Percentiles rank a stretch among this genome's conserved stretches.
Conservation (phyloP, 2,888 invertebrate genomes). For the Apodemia zela region DNA sequence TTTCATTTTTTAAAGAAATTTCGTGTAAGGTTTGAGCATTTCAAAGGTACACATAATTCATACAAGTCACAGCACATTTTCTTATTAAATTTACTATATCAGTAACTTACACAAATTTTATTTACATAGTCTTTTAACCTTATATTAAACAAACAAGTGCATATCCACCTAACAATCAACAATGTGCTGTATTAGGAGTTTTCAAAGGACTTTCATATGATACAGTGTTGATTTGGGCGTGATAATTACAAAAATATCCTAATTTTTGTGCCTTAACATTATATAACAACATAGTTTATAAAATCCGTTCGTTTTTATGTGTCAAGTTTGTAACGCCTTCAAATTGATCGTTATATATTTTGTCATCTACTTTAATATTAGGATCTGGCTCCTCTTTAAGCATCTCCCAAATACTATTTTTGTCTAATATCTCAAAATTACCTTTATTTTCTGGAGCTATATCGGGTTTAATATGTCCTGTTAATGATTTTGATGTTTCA, state of each 20-base stretch:
- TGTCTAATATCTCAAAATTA: conserved; percentile 79
- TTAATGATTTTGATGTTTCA: conserved; percentile 67
- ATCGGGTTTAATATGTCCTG: conserved; percentile 50
- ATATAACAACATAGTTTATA: conserved; percentile 72
- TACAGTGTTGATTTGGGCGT: conserved; percentile 37
- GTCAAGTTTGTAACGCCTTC: conserved; percentile 53
- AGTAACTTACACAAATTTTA: conserved; percentile 49
- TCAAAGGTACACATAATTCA: conserved; percentile 45
- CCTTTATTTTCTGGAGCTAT: conserved; percentile 73
- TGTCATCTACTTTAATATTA: conserved; percentile 56
- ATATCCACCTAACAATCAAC: conserved; percentile 58
- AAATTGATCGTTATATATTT: conserved; percentile 50
- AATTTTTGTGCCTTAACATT: conserved; percentile 73
- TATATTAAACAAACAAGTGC: conserved; percentile 56
- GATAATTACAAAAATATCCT: conserved; percentile 74
- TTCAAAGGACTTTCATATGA: conserved; percentile 31
- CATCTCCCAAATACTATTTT: conserved; percentile 82
- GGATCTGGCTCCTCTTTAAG: conserved; percentile 77
- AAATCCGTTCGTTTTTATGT: conserved; percentile 60
- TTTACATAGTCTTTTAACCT: conserved; percentile 52
- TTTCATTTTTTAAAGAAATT: conserved; percentile 6
- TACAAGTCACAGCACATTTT: conserved; percentile 68
- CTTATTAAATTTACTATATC: conserved; percentile 44
- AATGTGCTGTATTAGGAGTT: conserved; percentile 51
- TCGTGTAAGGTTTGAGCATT: conserved; percentile 19